Conservation (phyloP, 2,888 invertebrate species). For the Thera obeliscata region DNA sequence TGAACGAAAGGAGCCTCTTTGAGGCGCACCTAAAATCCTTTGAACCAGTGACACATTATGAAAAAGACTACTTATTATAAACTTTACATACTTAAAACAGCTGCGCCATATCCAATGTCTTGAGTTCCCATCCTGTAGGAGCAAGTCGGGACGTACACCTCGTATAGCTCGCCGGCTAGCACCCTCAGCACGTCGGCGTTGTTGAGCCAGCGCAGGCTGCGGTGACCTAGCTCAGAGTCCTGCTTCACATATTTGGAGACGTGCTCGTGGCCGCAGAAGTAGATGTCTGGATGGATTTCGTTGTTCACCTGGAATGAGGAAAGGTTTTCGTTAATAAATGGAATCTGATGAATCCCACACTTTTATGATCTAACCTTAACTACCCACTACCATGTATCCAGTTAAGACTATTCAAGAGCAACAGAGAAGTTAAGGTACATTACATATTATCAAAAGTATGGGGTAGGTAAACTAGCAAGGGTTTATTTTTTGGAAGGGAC, state of each 20-base stretch:
- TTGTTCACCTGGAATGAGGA: constrained; percentile 84
- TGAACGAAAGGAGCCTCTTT: no score
- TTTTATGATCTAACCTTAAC: no score
- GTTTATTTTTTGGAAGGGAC: no score
- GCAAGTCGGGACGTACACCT: constrained; percentile 96
- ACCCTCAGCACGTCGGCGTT: constrained; percentile 52
- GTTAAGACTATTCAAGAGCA: no score
- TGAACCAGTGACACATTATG: no score
- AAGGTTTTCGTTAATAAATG: neutral
- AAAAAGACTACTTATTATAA: no score
- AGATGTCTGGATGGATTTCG: constrained; percentile 78
- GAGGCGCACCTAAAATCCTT: no score
- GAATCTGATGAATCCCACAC: neutral
- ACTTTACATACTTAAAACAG: constrained; percentile 85
- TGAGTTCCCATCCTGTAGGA: constrained; percentile 98
- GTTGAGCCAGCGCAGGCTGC: constrained; percentile 48
- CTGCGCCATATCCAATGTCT: constrained; percentile 94
- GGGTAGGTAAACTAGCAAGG: no score
- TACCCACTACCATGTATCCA: no score
- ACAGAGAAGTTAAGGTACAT: no score
- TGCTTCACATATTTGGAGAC: constrained; percentile 85
- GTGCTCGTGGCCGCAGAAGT: constrained; percentile 88
- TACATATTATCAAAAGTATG: no score
- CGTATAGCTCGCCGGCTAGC: constrained; percentile 77
- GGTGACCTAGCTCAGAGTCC: constrained; percentile 52